Evolutionary conservation across 2,888 invertebrate species (phyloP).

Genomic region (Teinopalpus imperialis): DNA sequence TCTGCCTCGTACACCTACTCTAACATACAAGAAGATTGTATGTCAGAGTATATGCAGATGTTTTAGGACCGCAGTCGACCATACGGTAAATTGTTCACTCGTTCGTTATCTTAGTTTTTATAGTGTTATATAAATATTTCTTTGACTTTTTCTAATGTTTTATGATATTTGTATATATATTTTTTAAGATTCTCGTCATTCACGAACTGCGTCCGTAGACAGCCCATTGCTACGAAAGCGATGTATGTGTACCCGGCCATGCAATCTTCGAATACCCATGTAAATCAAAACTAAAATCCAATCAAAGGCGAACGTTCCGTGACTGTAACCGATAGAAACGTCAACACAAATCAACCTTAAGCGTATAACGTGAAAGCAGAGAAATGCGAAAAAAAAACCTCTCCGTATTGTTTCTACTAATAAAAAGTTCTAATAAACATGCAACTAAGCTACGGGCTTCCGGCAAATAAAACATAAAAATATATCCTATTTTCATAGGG

Average conservation of each 20-base stretch:
- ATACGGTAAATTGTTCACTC: too few species aligned
- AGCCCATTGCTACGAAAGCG: constrained; percentile 2
- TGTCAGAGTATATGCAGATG: too few species aligned
- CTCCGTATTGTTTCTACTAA: constrained; percentile 73
- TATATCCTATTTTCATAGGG: constrained; percentile 83
- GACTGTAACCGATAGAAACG: constrained; percentile 57
- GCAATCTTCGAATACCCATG: constrained; percentile 12
- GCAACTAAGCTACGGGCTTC: constrained; percentile 81
- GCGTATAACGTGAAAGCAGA: too few species aligned
- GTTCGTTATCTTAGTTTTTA: too few species aligned
- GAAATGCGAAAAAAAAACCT: constrained; percentile 48
- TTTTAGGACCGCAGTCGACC: too few species aligned
- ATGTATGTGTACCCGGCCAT: constrained; percentile 12
- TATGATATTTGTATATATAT: too few species aligned
- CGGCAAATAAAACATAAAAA: constrained; percentile 83
- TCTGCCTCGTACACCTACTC: too few species aligned
- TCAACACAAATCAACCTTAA: constrained; percentile 68
- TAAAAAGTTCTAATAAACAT: constrained; percentile 82
- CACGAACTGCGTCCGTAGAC: not conserved
- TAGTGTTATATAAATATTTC: too few species aligned
- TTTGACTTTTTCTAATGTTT: too few species aligned
- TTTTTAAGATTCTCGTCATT: too few species aligned
- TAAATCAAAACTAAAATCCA: constrained; percentile 34
- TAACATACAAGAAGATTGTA: too few species aligned
- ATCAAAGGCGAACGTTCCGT: constrained; percentile 62